Evolutionary conservation across 2,113 vertebrate genomes (phyloP), one percentile per base, ranked within the genome.

Genomic region (rat (Rattus norvegicus)): DNA sequence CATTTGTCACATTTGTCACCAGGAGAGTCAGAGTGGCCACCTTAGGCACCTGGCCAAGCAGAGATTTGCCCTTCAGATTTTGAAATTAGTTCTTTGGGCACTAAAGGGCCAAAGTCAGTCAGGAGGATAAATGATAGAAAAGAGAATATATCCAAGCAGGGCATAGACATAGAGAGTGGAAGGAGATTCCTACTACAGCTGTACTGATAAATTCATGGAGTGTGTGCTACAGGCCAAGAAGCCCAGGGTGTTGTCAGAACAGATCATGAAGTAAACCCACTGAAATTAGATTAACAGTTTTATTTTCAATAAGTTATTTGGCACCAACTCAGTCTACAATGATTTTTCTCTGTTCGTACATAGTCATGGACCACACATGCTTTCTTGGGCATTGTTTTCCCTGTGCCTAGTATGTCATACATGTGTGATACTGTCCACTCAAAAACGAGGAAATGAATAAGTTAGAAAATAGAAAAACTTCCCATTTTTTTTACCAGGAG

Each of bases 1-100:
- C 92, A 94, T 61, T 47, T 93, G 92, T 97, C 93, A 92, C 90
- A 93, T 97, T 96, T 96, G 81, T 97, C 95, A 97, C 85, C 65
- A 86, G 63, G 79, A 91, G 94, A 96, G 88, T 49, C 76, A 95
- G 52, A 85, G 67, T 81, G 95, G 81, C 70, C 85, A 95, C 80
- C 76, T 96, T 83, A 93, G 81, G 95, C 96, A 92, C 90, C 92
- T 93, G 93, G 52, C 59, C 73, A 93, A 69, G 54, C n/a, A 77
- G 88, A 96, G 67, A 90, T 93, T 87, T 97, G 90, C 80, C 96
- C 97, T 97, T 97, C 92, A 92, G 52, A 93, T 94, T 92, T 94
- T 95, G 91, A 96, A 93, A 97, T 97, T 92, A 97, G 95, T 97
- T 97, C 47, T 95, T 93, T 84, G 79, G 65, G 36, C 88, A 61